These are phyloP conservation scores for Pelecanoides urinatrix DNA, from an alignment of 2,113 vertebrate species.

Conservation along the genomic window DNA sequence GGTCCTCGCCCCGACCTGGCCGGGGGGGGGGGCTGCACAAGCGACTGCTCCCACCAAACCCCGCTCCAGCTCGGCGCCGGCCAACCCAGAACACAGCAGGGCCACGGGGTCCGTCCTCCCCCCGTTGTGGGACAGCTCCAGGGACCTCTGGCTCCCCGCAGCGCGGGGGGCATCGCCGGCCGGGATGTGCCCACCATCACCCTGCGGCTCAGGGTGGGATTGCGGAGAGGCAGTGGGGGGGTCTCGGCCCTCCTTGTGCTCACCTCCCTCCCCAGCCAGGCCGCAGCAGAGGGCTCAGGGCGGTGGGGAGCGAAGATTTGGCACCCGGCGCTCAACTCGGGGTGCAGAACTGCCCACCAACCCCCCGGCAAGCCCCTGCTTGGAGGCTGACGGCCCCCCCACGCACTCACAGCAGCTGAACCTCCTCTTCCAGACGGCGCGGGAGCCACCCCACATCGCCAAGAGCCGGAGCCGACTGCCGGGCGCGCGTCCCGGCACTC, in stretches of 20 bases:
- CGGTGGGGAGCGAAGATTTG: fast-evolving
- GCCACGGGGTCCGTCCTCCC: fast-evolving
- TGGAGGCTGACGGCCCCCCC: fast-evolving
- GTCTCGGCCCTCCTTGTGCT: fast-evolving
- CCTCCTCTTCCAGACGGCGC: conserved; percentile 36
- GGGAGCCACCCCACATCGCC: conserved; percentile 48
- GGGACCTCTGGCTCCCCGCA: background rate
- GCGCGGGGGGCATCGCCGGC: fast-evolving
- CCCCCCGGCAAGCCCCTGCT: fast-evolving
- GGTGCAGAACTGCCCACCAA: background rate
- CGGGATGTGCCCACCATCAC: background rate
- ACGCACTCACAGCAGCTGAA: conserved; percentile 28
- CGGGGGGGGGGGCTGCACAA: fast-evolving
- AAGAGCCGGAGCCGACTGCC: background rate
- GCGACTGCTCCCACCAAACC: fast-evolving
- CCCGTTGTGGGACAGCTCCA: fast-evolving
- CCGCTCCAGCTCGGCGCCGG: fast-evolving
- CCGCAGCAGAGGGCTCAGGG: fast-evolving
- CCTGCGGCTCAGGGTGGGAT: background rate
- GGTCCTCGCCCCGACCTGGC: background rate
- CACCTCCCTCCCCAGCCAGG: background rate
- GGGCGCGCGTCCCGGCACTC: background rate
- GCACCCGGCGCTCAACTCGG: background rate
- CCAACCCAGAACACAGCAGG: fast-evolving
- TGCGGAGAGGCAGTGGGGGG: fast-evolving